Conservation (phyloP, 2,888 invertebrate species). For the Thysanoteuthis rhombus region DNA sequence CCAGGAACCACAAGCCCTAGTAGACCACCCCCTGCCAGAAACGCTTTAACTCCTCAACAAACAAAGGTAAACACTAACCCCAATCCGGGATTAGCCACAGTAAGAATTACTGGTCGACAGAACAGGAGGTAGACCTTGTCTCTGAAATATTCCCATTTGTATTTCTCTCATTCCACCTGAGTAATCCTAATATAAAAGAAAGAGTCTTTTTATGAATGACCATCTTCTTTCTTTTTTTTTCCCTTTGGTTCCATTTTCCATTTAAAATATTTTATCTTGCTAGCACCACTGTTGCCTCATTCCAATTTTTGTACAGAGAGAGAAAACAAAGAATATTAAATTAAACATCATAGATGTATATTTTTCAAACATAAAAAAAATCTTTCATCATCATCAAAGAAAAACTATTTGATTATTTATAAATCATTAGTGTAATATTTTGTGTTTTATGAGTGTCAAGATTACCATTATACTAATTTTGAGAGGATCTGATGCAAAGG, state of each 20-base stretch:
- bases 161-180: constrained; percentile 12
- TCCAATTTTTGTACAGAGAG: background rate
- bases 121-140: constrained; percentile 16
- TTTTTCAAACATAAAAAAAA: too few relatives aligned
- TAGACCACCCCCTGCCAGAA: constrained; percentile 32
- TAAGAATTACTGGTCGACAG: constrained; percentile 36
- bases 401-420: too few relatives aligned
- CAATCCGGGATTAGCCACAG: constrained; percentile 35
- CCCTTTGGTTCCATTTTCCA: background rate
- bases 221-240: background rate
- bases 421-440: too few relatives aligned
- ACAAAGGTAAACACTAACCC: constrained; percentile 22
- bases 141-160: background rate
- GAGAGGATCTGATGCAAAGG: too few relatives aligned
- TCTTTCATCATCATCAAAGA: too few relatives aligned
- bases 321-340: background rate
- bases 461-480: too few relatives aligned
- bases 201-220: background rate
- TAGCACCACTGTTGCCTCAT: background rate
- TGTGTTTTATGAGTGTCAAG: too few relatives aligned
- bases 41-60: constrained; percentile 32
- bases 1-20: constrained; percentile 35
- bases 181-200: background rate
- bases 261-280: background rate
- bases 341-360: too few relatives aligned